phyloP scores from a whole-genome alignment of 1,140 invertebrate species.

The Diorhabda carinulata region DNA sequence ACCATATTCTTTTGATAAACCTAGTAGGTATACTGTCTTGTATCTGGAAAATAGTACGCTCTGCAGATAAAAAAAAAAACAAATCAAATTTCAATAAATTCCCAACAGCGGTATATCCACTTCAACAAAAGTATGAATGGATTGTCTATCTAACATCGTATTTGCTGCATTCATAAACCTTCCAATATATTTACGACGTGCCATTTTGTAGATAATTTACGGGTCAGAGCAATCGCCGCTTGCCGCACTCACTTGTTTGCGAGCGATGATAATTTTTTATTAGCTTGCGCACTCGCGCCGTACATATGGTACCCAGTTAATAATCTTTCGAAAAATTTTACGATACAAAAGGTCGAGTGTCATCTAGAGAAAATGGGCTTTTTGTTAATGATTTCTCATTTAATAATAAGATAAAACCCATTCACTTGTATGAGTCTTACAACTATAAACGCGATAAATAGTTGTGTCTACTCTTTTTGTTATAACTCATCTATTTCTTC shows the following conservation, averaged over 20 bases:
- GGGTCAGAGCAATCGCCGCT: slow-evolving; percentile 39
- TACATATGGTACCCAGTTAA: slow-evolving; percentile 5
- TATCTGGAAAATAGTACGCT: too few species aligned
- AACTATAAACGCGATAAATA: too few species aligned
- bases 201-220: slow-evolving; percentile 42
- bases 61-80: neutral
- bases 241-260: slow-evolving; percentile 33
- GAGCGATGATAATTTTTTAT: slow-evolving; percentile 3
- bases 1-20: too few species aligned
- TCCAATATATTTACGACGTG: slow-evolving; percentile 43
- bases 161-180: slow-evolving; percentile 42
- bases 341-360: slow-evolving; percentile 7
- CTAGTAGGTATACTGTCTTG: too few species aligned
- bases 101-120: too few species aligned
- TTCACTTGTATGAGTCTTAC: neutral
- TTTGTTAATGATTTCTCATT: neutral
- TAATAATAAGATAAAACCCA: neutral
- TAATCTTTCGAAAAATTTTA: slow-evolving; percentile 16
- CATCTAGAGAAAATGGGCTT: slow-evolving; percentile 8
- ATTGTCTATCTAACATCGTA: slow-evolving; percentile 33
- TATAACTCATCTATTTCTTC: too few species aligned
- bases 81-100: neutral
- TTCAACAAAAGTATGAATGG: slow-evolving; percentile 35
- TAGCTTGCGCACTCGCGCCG: neutral
- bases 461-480: too few species aligned